These are phyloP conservation scores for Anseranas semipalmata DNA, from an alignment of 2,113 vertebrate species.

Conservation along the genomic window DNA sequence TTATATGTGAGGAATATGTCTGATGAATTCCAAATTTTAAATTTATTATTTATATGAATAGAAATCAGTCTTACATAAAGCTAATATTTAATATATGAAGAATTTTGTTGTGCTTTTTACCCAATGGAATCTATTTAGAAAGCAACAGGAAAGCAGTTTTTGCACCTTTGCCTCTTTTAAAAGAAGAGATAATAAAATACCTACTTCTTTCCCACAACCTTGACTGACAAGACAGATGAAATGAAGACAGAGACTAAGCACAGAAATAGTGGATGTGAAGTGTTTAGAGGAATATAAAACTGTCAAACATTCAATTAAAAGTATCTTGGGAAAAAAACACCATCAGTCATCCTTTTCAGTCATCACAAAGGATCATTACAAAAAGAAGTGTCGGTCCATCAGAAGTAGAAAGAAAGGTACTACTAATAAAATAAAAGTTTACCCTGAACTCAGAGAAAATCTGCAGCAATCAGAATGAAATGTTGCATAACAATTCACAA, in stretches of 20 bases:
- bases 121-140: not conserved
- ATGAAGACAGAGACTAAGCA: not conserved
- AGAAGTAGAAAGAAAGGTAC: not conserved
- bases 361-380: not conserved
- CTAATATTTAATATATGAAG: not conserved
- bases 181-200: not conserved
- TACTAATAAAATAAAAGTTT: not conserved
- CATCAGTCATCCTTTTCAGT: not conserved
- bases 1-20: not conserved
- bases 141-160: not conserved
- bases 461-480: not conserved
- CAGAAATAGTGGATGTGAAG: not conserved
- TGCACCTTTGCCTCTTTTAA: not conserved
- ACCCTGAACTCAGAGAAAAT: not conserved
- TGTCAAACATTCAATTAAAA: not conserved
- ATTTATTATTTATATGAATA: not conserved
- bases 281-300: slow-evolving; percentile 9
- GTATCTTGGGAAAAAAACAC: not conserved
- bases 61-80: not conserved
- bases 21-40: not conserved
- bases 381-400: not conserved
- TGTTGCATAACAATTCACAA: not conserved
- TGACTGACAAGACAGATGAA: not conserved
- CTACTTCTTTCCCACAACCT: not conserved
- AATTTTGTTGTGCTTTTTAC: not conserved